Evolutionary conservation across 2,113 vertebrate species (phyloP).

Genomic region (Istiophorus platypterus): DNA sequence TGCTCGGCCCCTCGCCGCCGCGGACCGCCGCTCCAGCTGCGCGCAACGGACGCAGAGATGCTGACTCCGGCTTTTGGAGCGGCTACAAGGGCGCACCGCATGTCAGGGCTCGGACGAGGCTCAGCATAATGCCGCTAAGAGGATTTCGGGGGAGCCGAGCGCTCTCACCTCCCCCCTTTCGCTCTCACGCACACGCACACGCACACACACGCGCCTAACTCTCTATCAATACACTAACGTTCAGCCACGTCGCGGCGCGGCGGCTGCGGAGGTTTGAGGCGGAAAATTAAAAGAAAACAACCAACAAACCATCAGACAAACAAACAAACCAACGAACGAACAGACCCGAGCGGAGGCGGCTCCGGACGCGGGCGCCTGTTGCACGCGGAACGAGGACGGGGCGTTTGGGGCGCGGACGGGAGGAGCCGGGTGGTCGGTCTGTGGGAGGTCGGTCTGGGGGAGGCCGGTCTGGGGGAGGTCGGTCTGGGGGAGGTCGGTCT

Average conservation of each 20-base stretch:
- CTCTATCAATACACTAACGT: conserved; percentile 61
- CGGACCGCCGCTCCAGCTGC: conserved; percentile 69
- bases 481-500: conserved; percentile 3
- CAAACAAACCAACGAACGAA: too few relatives aligned
- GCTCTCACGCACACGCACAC: too few relatives aligned
- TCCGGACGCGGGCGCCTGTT: neutral
- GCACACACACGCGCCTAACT: conserved; percentile 50
- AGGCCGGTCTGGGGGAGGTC: neutral
- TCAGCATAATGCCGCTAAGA: conserved; percentile 89
- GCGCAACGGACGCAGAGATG: conserved; percentile 69
- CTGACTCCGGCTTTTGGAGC: conserved; percentile 74
- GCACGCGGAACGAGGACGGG: neutral
- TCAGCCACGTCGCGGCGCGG: too few relatives aligned
- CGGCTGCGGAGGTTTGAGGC: too few relatives aligned
- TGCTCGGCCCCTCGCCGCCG: conserved; percentile 33
- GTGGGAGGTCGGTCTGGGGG: too few relatives aligned
- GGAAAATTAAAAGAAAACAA: too few relatives aligned
- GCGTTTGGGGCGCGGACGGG: neutral
- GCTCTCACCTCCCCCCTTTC: conserved; percentile 66
- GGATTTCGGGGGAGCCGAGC: conserved; percentile 83
- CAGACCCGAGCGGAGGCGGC: too few relatives aligned
- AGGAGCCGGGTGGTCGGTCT: neutral
- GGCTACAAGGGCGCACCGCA: conserved; percentile 84
- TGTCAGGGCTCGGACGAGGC: conserved; percentile 78
- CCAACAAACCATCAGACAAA: too few relatives aligned